Percentiles rank a stretch among this genome's conserved stretches.
Evolutionary conservation across 2,888 invertebrate species (phyloP).

Genomic region (Ptycholaimellus sp.): DNA sequence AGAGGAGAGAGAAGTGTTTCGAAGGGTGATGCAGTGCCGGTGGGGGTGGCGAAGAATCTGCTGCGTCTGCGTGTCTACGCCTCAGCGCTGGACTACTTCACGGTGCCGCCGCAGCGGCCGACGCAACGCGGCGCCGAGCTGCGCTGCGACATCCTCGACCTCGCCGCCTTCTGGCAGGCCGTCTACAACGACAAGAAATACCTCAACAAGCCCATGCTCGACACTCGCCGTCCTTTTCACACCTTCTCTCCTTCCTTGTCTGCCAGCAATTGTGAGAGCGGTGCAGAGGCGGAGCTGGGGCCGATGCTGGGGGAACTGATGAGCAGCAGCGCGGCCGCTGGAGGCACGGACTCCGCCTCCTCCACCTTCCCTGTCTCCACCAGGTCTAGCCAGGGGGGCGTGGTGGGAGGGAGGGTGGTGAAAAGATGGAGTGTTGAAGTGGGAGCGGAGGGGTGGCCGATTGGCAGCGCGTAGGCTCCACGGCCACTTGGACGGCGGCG

Average conservation of each 20-base stretch:
- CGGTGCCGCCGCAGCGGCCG: constrained; percentile 50
- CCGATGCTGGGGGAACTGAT: not conserved
- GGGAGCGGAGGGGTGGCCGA: constrained; percentile 3
- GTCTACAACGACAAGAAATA: constrained; percentile 44
- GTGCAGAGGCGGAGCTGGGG: constrained; percentile 1
- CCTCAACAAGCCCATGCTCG: constrained; percentile 22
- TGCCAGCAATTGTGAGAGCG: not conserved
- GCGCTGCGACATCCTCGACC: constrained; percentile 59
- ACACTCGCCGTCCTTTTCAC: constrained; percentile 1
- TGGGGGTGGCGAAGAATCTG: constrained; percentile 65
- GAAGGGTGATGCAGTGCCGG: constrained; percentile 53
- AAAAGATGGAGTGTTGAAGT: not conserved
- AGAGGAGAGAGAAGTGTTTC: too few species aligned
- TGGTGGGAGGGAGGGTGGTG: not conserved
- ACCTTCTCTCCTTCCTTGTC: not conserved
- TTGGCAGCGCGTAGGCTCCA: too few species aligned
- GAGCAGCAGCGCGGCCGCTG: not conserved
- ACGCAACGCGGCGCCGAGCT: constrained; percentile 49
- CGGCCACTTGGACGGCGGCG: too few species aligned
- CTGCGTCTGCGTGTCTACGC: constrained; percentile 80
- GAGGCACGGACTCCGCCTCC: not conserved
- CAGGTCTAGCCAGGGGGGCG: not conserved
- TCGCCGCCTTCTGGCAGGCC: constrained; percentile 81
- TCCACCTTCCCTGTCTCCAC: not conserved
- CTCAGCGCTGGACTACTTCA: constrained; percentile 70